Base-by-base conservation (phyloP, 1,140 invertebrate genomes). In the Spodoptera frugiperda region DNA sequence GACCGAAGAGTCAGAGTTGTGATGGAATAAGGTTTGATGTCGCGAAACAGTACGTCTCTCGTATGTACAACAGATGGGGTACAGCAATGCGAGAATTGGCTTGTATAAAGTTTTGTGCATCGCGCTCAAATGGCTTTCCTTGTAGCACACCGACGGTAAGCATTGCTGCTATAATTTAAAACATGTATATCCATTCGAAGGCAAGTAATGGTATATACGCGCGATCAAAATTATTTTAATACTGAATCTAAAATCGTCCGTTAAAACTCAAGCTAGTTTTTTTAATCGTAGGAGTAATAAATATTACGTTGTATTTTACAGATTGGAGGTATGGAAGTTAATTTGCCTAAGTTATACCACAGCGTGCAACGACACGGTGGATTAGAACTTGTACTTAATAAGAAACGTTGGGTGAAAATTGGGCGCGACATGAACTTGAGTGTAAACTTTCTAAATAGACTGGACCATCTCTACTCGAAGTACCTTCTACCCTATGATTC, bases 391-490 rank as follows among this genome's bases (percentile, higher is more conserved):
- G 98, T 98, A 0, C 97, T 98, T 44, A 97, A 98, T 83, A 98
- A 98, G 87, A 98, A 98, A 82, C 97, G 97, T 83, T 99, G 98
- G 98, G 95, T 96, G 0, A 97, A 96, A 84, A 97, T 99, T 12
- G 98, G 98, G 0, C 98, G 99, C 83, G 95, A 96, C 5, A 97
- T 99, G 96, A 96, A 96, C 84, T 97, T 98, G 94, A 95, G 96
- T 33, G 96, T 97, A 0, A 97, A 98, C 84, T 95, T 97, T 30
- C 96, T 97, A 5, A 97, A 97, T 1, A 98, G 98, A 90, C 92
- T 99, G 9, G 98, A 99, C 89, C 96, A 98, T 83, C 97, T 98
- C 74, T 99, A 99, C 90, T 98, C 98, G 91, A 98, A 98, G 96
- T 99, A 98, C 94, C 94, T 99, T 33, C 92, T 99, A 72, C 98